Base-by-base conservation (phyloP, 1,140 invertebrate species). In the Carposina sasakii region DNA sequence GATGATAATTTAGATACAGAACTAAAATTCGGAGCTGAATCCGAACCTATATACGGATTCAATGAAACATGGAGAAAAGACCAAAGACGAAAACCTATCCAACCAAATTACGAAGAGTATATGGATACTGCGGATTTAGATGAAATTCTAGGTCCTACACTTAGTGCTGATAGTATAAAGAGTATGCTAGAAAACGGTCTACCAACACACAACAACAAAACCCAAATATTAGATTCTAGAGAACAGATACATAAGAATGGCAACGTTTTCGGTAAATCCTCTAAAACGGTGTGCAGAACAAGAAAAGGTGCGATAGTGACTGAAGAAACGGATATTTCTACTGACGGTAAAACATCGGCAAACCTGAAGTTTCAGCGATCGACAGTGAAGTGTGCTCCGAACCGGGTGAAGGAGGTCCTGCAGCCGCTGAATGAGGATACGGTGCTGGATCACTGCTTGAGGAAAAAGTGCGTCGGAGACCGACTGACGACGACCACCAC, bases 21-120 rank as follows among this genome's bases (percentile, higher is more conserved):
- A n/a, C n/a, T n/a, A n/a, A 44, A 51, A 6, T 81, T 79, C 40
- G 76, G 71, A 16, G 69, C 55, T 6, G 81, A 84, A 65, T 62
- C 73, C 6, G 76, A 81, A 59, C 72, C 79, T 3, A 74, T 78
- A 24, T 83, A 83, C 45, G 71, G 74, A 28, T 76, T 83, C 41
- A 65, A 81, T 40, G 44, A 60, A 4, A 66, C 63, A 10, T 84
- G 79, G 79, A 73, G 78, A 26, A 77, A 64, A 63, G 77, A 84
- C 75, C 76, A 81, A 81, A 81, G 81, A 81, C 52, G 81, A 66
- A 71, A 77, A 67, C 81, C 77, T 42, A 78, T 84, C 54, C 67
- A 71, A 39, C 60, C 66, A 31, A 76, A 67, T 46, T 81, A 76
- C 48, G 76, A 76, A 40, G 70, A 65, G 15, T 65, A 62, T 40